These are phyloP conservation scores for Probaryconus sp. DNA, from an alignment of 1,140 invertebrate species.

Conservation along the genomic window DNA sequence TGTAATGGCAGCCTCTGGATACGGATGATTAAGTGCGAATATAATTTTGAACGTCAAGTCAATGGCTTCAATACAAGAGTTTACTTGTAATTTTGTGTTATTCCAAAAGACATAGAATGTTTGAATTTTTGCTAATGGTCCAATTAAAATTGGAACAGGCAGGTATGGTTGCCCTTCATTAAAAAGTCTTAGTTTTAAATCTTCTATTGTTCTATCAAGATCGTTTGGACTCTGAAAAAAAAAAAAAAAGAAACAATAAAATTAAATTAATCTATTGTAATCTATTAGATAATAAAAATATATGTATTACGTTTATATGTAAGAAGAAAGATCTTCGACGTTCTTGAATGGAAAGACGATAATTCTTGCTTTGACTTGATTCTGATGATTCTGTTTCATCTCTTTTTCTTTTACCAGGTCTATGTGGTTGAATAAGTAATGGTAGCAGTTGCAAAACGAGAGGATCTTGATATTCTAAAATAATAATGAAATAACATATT, in stretches of 20 bases:
- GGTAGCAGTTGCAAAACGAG: slow-evolving; percentile 29
- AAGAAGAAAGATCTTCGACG: slow-evolving; percentile 34
- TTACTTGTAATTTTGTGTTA: slow-evolving; percentile 8
- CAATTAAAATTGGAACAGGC: slow-evolving; percentile 30
- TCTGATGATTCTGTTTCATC: slow-evolving; percentile 23
- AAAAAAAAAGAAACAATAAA: background rate
- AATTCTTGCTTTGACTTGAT: slow-evolving; percentile 19
- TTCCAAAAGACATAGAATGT: slow-evolving; percentile 33
- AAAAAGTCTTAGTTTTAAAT: slow-evolving; percentile 9
- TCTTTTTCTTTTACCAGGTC: slow-evolving; percentile 41
- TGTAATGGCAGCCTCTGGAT: slow-evolving; percentile 29
- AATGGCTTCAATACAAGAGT: slow-evolving; percentile 28
- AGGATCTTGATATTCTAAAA: slow-evolving; percentile 33
- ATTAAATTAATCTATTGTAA: too few relatives aligned
- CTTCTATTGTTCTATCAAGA: slow-evolving; percentile 3
- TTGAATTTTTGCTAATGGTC: slow-evolving; percentile 29
- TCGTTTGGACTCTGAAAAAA: slow-evolving; percentile 19
- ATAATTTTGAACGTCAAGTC: slow-evolving; percentile 37
- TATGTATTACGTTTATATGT: slow-evolving; percentile 36
- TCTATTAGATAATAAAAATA: too few relatives aligned
- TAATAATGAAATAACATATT: slow-evolving; percentile 12
- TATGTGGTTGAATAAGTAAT: slow-evolving; percentile 28
- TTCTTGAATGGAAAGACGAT: slow-evolving; percentile 17
- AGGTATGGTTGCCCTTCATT: slow-evolving; percentile 6
- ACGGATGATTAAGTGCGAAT: slow-evolving; percentile 13